Evolutionary conservation across 2,113 vertebrate species (phyloP).

Genomic region (Chamaetylas fuelleborni): DNA sequence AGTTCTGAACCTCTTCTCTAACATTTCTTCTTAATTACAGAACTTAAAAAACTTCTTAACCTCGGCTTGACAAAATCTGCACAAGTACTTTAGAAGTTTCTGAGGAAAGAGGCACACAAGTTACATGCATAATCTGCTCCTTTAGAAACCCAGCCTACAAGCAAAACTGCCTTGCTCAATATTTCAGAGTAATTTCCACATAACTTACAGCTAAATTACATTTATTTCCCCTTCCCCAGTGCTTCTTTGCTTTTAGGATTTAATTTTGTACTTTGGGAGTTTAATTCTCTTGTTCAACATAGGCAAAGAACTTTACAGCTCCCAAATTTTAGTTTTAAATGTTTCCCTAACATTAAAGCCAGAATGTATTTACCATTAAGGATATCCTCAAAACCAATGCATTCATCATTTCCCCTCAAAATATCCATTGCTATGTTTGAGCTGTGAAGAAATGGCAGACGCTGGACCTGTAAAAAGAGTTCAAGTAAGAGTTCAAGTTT

Average conservation of each 20-base stretch:
- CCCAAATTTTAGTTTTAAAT: background rate
- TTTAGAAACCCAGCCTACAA: background rate
- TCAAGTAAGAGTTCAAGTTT: background rate
- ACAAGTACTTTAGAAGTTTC: background rate
- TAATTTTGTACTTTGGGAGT: background rate
- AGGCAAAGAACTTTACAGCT: background rate
- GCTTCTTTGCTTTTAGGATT: background rate
- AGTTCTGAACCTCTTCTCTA: background rate
- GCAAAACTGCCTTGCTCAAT: background rate
- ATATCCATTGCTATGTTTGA: slow-evolving; percentile 92
- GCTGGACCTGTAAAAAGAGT: slow-evolving; percentile 81
- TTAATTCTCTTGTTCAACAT: background rate
- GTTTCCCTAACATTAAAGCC: background rate
- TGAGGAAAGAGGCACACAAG: background rate
- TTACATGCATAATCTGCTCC: background rate
- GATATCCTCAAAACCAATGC: slow-evolving; percentile 92
- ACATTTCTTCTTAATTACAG: background rate
- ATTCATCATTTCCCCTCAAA: slow-evolving; percentile 85
- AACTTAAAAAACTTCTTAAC: background rate
- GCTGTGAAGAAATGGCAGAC: slow-evolving; percentile 91
- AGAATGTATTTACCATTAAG: slow-evolving; percentile 82
- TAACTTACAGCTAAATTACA: background rate
- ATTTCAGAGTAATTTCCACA: background rate
- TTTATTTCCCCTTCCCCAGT: background rate
- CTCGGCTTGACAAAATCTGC: background rate